Conservation (phyloP, 1,140 invertebrate species). For the Glossosoma conforme region DNA sequence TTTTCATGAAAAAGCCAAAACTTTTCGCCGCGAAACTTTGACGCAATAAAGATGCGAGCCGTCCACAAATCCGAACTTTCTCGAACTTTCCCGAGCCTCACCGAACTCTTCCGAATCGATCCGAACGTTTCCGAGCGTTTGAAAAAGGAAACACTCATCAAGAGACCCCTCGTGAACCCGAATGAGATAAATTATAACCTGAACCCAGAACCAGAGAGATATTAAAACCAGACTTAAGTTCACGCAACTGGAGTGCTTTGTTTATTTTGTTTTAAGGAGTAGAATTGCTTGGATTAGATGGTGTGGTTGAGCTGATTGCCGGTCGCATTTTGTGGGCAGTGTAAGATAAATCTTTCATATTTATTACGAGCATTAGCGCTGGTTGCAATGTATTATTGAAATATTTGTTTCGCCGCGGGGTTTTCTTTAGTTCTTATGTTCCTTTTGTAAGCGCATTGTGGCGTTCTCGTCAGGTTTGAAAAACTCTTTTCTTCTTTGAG, state of each 20-base stretch:
- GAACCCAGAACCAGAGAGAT: not conserved
- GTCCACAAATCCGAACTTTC: too few species aligned
- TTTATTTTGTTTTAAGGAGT: too few species aligned
- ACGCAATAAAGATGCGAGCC: too few species aligned
- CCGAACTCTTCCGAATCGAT: not conserved
- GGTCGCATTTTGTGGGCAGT: not conserved
- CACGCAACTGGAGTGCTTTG: too few species aligned
- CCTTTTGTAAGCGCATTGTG: too few species aligned
- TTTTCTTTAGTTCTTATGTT: not conserved
- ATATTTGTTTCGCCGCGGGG: constrained; percentile 1
- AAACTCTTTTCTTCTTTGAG: too few species aligned
- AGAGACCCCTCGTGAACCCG: not conserved
- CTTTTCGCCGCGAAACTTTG: too few species aligned
- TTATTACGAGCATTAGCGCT: constrained; percentile 6
- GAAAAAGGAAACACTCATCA: constrained; percentile 5
- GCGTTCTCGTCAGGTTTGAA: too few species aligned
- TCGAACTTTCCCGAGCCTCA: not conserved
- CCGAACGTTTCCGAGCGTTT: constrained; percentile 5
- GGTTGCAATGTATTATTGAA: constrained; percentile 5
- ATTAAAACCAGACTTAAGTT: too few species aligned
- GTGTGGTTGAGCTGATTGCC: not conserved
- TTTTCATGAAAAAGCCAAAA: too few species aligned
- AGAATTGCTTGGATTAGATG: too few species aligned
- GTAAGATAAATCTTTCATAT: constrained; percentile 4
- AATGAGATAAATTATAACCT: constrained; percentile 3